A percentile compares a stretch with the other conserved stretches of the same genome.
Evolutionary conservation across 1,140 invertebrate genomes (phyloP).

Genomic region (Rhopalosiphum maidis): DNA sequence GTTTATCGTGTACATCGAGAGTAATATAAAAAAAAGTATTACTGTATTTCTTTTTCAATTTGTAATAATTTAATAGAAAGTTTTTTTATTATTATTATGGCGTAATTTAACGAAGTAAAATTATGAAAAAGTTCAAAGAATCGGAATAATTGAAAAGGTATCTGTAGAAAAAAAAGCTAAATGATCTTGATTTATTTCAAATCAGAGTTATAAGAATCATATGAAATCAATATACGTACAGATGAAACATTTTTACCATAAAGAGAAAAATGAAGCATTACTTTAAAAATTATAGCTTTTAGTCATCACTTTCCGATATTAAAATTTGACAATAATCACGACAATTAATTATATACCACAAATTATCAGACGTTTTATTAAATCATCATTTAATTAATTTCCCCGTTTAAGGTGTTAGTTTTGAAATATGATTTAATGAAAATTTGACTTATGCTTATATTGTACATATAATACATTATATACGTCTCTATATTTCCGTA

Average conservation of each 20-base stretch:
- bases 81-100: background rate
- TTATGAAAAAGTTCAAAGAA: background rate
- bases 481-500: background rate
- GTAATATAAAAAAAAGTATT: background rate
- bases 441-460: background rate
- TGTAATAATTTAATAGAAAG: background rate
- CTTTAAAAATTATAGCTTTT: background rate
- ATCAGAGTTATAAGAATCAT: background rate
- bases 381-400: background rate
- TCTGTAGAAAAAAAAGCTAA: background rate
- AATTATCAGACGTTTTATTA: background rate
- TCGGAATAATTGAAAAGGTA: background rate
- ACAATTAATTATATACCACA: background rate
- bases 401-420: background rate
- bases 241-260: background rate
- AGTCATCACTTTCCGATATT: background rate
- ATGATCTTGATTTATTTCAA: background rate
- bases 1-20: background rate
- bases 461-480: background rate
- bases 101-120: background rate
- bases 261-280: background rate
- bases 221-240: background rate
- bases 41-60: background rate
- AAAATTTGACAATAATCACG: background rate
- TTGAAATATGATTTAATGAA: background rate